Evolutionary conservation across 1,140 invertebrate species (phyloP), one percentile per base, ranked within the genome.

Genomic region (Choristoneura fumiferana): DNA sequence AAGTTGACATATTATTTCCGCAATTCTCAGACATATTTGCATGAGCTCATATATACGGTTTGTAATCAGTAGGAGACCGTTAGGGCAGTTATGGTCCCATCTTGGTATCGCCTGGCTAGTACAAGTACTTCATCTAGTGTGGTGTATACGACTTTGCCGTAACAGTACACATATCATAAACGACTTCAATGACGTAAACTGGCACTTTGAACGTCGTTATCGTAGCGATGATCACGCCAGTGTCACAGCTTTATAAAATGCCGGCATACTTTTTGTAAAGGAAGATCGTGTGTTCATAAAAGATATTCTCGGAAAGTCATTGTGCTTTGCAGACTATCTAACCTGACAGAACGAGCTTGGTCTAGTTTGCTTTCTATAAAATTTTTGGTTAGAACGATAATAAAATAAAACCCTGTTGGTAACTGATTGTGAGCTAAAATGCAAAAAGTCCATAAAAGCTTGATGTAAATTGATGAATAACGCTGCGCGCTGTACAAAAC

Each of bases 41-140:
- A 36, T 35, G 34, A 54, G 13, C 33, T 36, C 33, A 49, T 49
- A 49, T 29, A 54, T 54, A 36, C 52, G 14, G 29, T 36, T 54
- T 15, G 52, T 54, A 54, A 54, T 54, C 52, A 36, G 52, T 54
- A 54, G 29, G 9, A 9, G 52, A 49, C 57, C 57, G 57, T 58
- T 58, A 58, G n/a, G 33, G 43, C 43, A 58, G 29, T 58, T 58
- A 52, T 12, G 14, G 52, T 14, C n/a, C 34, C 52, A 34, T 17
- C 12, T 35, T 49, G 17, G 43, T 15, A 22, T n/a, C 12, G 43
- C 12, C 17, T 49, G 17, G 17, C n/a, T 22, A 49, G 43, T 22
- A 22, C 17, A 12, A 49, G 43, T 12, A 49, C 17, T 49, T 18
- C 22, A 49, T 49, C 43, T 18, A 43, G 15, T 17, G 29, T 18